Conservation (phyloP, 2,797 vertebrate genomes). For the Mionectes olivaceus region DNA sequence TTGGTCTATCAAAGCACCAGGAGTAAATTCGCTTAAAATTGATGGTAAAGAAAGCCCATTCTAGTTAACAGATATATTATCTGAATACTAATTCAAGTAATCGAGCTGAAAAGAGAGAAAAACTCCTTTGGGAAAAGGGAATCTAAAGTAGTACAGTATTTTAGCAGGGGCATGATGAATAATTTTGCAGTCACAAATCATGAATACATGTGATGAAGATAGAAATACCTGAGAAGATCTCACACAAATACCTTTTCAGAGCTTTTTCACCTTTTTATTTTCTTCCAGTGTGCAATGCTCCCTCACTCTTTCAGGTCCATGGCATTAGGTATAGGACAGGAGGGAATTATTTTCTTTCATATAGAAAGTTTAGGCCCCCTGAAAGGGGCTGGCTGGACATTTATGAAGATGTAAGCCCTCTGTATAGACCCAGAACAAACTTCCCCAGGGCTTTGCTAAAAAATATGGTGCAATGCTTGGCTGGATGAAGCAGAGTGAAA, state of each 20-base stretch:
- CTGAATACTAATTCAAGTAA: not conserved
- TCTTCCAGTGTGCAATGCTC: not conserved
- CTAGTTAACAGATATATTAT: not conserved
- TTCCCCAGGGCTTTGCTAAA: not conserved
- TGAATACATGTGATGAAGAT: not conserved
- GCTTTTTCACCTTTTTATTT: not conserved
- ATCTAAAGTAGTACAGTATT: not conserved
- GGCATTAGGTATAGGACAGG: not conserved
- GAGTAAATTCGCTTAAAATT: not conserved
- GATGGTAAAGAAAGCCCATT: not conserved
- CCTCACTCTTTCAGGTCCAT: not conserved
- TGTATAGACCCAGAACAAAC: not conserved
- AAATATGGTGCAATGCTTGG: slow-evolving; percentile 5
- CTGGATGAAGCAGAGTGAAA: not conserved
- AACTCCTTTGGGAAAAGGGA: not conserved
- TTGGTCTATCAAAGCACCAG: not conserved
- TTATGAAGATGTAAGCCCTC: slow-evolving; percentile 37
- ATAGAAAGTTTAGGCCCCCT: not conserved
- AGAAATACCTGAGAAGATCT: not conserved
- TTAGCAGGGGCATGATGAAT: not conserved
- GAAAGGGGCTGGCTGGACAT: slow-evolving; percentile 1
- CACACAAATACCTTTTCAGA: not conserved
- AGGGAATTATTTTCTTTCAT: not conserved
- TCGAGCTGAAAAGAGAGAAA: not conserved
- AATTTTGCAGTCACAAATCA: not conserved